Evolutionary conservation across 1,140 invertebrate species (phyloP), one percentile per base, ranked within the genome.

Genomic region (Bombus vancouverensis): DNA sequence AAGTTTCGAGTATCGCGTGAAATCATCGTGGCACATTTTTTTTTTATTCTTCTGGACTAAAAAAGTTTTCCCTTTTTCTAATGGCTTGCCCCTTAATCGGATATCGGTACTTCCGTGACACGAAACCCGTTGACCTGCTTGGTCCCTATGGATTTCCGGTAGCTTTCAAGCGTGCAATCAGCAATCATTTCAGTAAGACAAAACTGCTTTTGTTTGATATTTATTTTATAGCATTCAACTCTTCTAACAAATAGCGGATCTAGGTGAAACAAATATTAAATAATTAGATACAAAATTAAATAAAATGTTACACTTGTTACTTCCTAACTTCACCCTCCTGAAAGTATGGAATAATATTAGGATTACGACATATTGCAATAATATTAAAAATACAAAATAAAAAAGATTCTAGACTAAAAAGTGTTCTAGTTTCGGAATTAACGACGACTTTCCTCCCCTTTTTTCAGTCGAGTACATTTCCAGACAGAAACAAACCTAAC

Each of bases 121-220:
- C 68, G 75, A 78, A 72, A 79, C 53, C 28, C 44, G 66, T 72
- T 84, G 82, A 84, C 82, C 75, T 62, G 47, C 15, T 84, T 84
- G 32, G 32, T 9, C 34, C 42, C 37, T 8, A 6, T 39, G n/a
- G 28, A 34, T 4, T 25, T 39, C 25, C 22, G 1, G 22, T 18
- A n/a, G 57, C n/a, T 75, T 47, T 34, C 42, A 4, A 82, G 4
- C 32, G 57, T 34, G 42, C 53, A 37, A 37, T 37, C 72, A 53
- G 18, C 42, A n/a, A 9, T 81, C 13, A 53, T 53, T 53, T 53
- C 18, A 53, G 18, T 53, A 53, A 22, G 22, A 53, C 18, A 65
- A 32, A 77, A 77, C 5, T 39, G 18, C n/a, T 18, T 77, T 34
- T 25, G 3, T 53, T n/a, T 37, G 15, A 73, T 44, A 72, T 53